Evolutionary conservation across 2,797 vertebrate species (phyloP), one percentile per base, ranked within the genome.

Genomic region (Hippoglossus hippoglossus): DNA sequence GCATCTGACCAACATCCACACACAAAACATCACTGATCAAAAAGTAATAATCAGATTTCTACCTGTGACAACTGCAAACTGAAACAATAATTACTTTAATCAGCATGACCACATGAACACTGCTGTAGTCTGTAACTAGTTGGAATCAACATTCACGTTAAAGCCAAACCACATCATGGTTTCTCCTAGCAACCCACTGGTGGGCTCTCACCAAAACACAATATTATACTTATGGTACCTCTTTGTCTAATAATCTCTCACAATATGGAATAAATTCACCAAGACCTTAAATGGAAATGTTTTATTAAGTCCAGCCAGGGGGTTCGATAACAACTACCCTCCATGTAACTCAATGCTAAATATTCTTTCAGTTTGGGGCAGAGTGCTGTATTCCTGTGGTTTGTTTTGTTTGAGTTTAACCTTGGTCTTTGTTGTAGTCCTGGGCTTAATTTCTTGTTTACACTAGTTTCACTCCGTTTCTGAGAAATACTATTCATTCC

Each of bases 241-340:
- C 56, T 68, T 74, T 83, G 77, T 82, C 22, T 41, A 72, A 79
- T 76, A 70, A 73, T 81, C 73, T 83, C 60, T 46, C 49, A 62
- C 80, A 88, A 82, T 80, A 85, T 77, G 80, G 79, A 85, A 86
- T 86, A 92, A 85, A 92, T 90, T 91, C 85, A 92, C 87, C 71
- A 80, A 83, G 86, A 82, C 88, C 87, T 90, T 91, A 89, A 92
- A 94, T 93, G 87, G 92, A 95, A 95, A 93, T 86, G 91, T 91
- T 92, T 92, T 87, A 83, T 82, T 87, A 86, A 81, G 77, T 85
- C 81, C 80, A 70, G 87, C 73, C 65, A 83, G 62, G 80, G 87
- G 88, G 86, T 92, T 87, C 79, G 84, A 90, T 90, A 91, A 89
- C 88, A 90, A 82, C 83, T 68, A 75, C 84, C 87, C 79, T 71